Base-by-base conservation (phyloP, 2,797 vertebrate species). In the Mastacembelus armatus region DNA sequence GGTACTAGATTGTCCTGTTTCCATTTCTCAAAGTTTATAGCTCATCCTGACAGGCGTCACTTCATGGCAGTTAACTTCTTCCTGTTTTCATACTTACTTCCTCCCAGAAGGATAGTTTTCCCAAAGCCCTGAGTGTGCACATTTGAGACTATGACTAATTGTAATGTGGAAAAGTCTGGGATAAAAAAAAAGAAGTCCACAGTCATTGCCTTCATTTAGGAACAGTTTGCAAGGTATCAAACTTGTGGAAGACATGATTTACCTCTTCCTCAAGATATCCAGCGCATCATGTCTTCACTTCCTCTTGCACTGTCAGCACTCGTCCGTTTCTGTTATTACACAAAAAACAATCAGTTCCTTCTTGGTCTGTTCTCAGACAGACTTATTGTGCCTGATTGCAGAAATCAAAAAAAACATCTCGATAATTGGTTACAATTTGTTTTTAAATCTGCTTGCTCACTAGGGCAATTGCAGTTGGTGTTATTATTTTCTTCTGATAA, bases 11-110 rank as follows among this genome's bases (percentile, higher is more conserved):
- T 52, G 24, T 21, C 18, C 27, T 5, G 9, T 38, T 65, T 72
- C 33, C 42, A 10, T 48, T 58, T 71, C 24, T 3, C 3, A 22
- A 35, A 24, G 7, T 71, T 66, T 61, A 10, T 21, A 58, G 59
- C 56, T 74, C 32, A 45, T 68, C 52, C 43, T 80, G 42, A 74
- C 45, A 65, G 36, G 29, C 45, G 2, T 62, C 49, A 10, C 54
- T 72, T 32, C 55, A 24, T 29, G 64, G 52, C 50, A 36, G 63
- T 71, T 58, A 42, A 65, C 55, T 68, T 69, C 78, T 88, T 92
- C 88, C 87, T 90, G 83, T 91, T 91, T 90, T 83, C 64, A 76
- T 44, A 50, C 58, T 14, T 47, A 62, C 71, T 88, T 90, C 87
- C 86, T 85, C 78, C 55, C 66, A 36, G 22, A 75, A 59, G 70